phyloP scores from a whole-genome alignment of 2,797 vertebrate species.

The Chiroxiphia lanceolata region DNA sequence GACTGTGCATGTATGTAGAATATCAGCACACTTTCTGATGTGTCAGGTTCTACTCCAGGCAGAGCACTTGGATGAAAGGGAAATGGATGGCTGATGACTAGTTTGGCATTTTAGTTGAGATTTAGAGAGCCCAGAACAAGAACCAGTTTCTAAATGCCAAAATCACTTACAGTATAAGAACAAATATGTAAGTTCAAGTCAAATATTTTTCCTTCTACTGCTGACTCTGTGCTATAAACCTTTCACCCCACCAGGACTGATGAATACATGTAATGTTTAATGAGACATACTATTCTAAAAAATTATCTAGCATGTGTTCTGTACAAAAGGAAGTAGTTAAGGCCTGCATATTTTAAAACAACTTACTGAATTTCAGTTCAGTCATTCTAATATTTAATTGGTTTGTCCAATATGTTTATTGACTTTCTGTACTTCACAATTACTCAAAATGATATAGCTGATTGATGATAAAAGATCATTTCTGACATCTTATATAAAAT shows the following conservation, averaged over 20 bases:
- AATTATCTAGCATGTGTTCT: not conserved
- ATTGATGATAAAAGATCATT: not conserved
- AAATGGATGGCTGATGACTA: constrained; percentile 40
- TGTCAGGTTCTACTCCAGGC: not conserved
- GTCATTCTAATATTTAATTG: not conserved
- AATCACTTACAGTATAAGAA: not conserved
- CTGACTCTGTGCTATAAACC: not conserved
- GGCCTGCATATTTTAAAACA: not conserved
- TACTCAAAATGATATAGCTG: not conserved
- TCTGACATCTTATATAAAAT: not conserved
- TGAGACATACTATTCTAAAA: not conserved
- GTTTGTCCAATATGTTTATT: not conserved
- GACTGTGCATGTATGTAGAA: not conserved
- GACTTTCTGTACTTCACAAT: not conserved
- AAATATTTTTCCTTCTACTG: not conserved
- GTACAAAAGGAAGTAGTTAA: not conserved
- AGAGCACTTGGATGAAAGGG: constrained; percentile 30
- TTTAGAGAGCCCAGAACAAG: constrained; percentile 47
- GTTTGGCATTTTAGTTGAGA: constrained; percentile 45
- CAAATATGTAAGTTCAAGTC: not conserved
- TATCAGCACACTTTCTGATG: not conserved
- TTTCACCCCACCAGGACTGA: not conserved
- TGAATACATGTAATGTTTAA: not conserved
- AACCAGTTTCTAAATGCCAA: constrained; percentile 18
- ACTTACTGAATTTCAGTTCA: constrained; percentile 5